phyloP scores from a whole-genome alignment of 2,113 vertebrate genomes.

The Alosa alosa region DNA sequence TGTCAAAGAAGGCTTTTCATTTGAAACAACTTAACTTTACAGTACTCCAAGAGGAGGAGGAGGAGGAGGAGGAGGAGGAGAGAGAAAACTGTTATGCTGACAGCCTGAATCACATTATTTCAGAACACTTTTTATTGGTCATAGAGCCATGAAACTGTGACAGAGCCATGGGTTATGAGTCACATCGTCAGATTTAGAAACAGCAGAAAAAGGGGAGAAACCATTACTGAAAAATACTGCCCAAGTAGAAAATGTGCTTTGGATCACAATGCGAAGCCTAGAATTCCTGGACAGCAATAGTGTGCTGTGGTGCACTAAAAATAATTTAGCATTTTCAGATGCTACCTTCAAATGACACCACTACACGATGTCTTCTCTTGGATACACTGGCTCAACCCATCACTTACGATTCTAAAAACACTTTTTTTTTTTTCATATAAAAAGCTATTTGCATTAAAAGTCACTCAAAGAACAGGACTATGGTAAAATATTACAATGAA shows the following conservation, averaged over 20 bases:
- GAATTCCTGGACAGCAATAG: conserved; percentile 2
- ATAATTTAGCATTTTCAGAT: neutral
- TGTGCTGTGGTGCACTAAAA: neutral
- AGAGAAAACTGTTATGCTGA: neutral
- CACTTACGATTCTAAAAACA: neutral
- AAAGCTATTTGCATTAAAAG: neutral
- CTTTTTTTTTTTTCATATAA: conserved; percentile 6
- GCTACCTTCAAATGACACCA: neutral
- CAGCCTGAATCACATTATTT: conserved; percentile 15
- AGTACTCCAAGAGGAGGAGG: neutral
- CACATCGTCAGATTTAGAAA: conserved; percentile 12
- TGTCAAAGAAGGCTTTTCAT: conserved; percentile 9
- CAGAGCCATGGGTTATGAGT: conserved; percentile 10
- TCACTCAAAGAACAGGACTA: neutral
- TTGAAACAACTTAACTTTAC: neutral
- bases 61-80: neutral
- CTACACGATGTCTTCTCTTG: neutral
- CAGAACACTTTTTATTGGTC: conserved; percentile 14
- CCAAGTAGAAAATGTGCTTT: conserved; percentile 6
- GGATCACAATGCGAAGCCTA: neutral
- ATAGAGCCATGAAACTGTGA: neutral
- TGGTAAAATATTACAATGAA: conserved; percentile 8
- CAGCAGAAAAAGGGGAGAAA: neutral
- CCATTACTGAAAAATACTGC: neutral
- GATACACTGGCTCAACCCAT: neutral